Base-by-base conservation (phyloP, 2,888 invertebrate genomes). In the Epistrophe eligans region DNA sequence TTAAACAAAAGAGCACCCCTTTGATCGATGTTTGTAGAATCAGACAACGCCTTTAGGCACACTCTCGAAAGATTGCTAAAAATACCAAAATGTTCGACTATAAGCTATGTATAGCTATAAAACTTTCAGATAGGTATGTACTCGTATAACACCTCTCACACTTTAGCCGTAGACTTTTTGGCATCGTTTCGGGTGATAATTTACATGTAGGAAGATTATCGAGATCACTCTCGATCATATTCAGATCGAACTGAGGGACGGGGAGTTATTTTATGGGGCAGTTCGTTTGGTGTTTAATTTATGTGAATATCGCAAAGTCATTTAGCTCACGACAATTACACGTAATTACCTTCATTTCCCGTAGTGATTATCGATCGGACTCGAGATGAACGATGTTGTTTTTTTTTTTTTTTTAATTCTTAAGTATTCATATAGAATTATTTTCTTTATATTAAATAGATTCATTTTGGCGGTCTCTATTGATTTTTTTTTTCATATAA, bases 331-430 rank as follows among this genome's bases (percentile, higher is more conserved):
- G 81, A 85, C 81, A 85, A 85, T 81, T 85, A 77, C 81, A 57
- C 52, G 77, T 85, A 85, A 85, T 85, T 85, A 81, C 77, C 81
- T 74, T 81, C 81, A 85, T 85, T 85, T 85, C 85, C 85, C 81
- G 73, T 71, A 64, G 84, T 73, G 84, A 80, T 84, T 80, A 80
- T 66, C 45, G 35, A 38, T 50, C 38, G 17, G 13, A 2, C n/a
- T 40, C 11, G n/a, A 58, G 50, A 52, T 15, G 64, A 74, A 55
- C 28, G 15, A 66, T 72, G 19, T 57, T 71, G 17, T 15, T 40
- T 40, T 19, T 38, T 11, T 55, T 32, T 55, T 15, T 7, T 24
- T 55, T 9, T 55, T n/a, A 19, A 11, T 17, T 10, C 17, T 64
- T 43, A 35, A 17, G 8, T 17, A 17, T 67, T 38, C 19, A 19